phyloP scores from a whole-genome alignment of 1,140 invertebrate genomes.

The Drosophila trapezifrons region DNA sequence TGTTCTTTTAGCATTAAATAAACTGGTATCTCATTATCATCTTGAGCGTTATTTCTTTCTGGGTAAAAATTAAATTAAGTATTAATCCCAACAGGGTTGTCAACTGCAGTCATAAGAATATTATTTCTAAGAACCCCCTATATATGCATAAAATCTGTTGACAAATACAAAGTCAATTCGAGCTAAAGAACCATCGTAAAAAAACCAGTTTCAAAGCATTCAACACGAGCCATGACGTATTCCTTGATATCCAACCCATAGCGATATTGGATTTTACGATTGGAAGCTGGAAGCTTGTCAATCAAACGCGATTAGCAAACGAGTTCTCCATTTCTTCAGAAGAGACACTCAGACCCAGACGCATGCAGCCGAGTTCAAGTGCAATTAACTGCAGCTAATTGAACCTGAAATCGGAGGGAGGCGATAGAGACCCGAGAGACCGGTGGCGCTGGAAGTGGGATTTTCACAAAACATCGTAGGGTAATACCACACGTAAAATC shows the following conservation, averaged over 20 bases:
- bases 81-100: background rate
- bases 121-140: background rate
- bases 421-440: slow-evolving; percentile 2
- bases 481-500: slow-evolving; percentile 31
- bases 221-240: background rate
- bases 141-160: background rate
- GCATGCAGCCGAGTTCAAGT: slow-evolving; percentile 12
- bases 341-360: slow-evolving; percentile 1
- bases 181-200: slow-evolving; percentile 17
- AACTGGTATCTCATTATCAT: background rate
- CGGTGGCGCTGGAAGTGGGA: slow-evolving; percentile 13
- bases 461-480: slow-evolving; percentile 26
- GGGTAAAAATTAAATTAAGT: background rate
- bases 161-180: background rate
- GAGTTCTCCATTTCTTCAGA: slow-evolving; percentile 28
- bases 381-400: slow-evolving; percentile 39
- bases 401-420: slow-evolving; percentile 21
- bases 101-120: too few species aligned
- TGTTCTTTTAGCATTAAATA: background rate
- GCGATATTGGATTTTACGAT: slow-evolving; percentile 10
- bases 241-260: slow-evolving; percentile 3
- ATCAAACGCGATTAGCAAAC: slow-evolving; percentile 41
- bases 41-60: background rate
- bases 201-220: slow-evolving; percentile 21
- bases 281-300: slow-evolving; percentile 24